phyloP scores from a whole-genome alignment of 2,797 vertebrate genomes.

The Ambastaia sidthimunki region DNA sequence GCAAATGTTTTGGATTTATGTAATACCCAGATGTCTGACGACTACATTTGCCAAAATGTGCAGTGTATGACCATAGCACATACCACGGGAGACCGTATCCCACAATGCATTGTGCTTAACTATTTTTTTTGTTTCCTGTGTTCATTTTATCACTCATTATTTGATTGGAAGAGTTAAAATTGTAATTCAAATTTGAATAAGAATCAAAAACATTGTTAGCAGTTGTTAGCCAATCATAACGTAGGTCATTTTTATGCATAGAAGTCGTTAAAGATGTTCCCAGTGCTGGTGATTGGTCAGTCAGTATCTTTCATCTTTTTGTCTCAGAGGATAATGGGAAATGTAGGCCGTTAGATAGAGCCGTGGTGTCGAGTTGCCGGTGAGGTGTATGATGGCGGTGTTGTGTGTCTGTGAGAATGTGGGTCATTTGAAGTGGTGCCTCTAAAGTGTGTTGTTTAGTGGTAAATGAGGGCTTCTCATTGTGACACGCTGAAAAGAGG shows the following conservation, averaged over 20 bases:
- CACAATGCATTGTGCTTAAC: constrained; percentile 8
- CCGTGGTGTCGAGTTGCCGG: constrained; percentile 75
- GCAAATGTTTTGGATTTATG: neutral
- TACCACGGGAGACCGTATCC: neutral
- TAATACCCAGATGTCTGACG: neutral
- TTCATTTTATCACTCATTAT: neutral
- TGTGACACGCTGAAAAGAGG: constrained; percentile 78
- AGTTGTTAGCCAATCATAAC: neutral
- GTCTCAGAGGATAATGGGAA: constrained; percentile 58
- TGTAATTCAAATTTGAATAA: too few species aligned
- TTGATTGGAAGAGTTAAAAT: too few species aligned
- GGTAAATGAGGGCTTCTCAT: constrained; percentile 81
- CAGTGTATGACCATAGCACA: neutral
- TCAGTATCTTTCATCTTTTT: constrained; percentile 49
- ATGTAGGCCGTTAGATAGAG: constrained; percentile 71
- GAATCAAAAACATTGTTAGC: too few species aligned
- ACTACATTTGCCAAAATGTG: neutral
- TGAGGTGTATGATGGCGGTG: constrained; percentile 71
- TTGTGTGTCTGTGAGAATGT: constrained; percentile 79
- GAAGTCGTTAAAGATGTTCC: constrained; percentile 15
- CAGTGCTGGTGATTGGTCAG: constrained; percentile 21
- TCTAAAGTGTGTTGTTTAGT: constrained; percentile 81
- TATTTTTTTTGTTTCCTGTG: neutral
- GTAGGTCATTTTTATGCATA: neutral
- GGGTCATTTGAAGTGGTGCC: constrained; percentile 83